Conservation (phyloP, 37 sponge, comb jelly and placozoan genomes). For the Theonella swinhoei region DNA sequence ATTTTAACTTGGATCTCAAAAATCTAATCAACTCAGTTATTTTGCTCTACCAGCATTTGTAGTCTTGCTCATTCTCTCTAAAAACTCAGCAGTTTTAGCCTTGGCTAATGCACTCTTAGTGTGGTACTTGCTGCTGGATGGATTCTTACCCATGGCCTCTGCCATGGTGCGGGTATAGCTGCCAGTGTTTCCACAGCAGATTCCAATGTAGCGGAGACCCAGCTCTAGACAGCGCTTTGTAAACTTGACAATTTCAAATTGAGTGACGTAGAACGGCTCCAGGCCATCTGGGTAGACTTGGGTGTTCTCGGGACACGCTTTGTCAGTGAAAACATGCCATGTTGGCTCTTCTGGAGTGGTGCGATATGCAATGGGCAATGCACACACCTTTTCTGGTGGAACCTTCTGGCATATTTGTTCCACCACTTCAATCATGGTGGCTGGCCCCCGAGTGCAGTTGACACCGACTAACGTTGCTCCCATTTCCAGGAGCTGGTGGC, state of each 20-base stretch:
- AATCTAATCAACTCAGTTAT: too few relatives aligned
- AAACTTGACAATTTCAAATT: constrained; percentile 39
- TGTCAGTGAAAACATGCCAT: constrained; percentile 32
- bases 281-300: constrained; percentile 53
- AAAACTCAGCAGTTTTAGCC: neutral
- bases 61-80: too few relatives aligned
- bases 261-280: constrained; percentile 43
- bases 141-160: constrained; percentile 41
- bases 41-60: too few relatives aligned
- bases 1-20: too few relatives aligned
- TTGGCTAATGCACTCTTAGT: neutral
- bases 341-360: constrained; percentile 55
- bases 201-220: constrained; percentile 66
- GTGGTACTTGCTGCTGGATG: constrained; percentile 39
- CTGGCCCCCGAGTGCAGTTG: constrained; percentile 57
- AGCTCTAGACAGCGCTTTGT: constrained; percentile 46
- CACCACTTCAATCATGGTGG: constrained; percentile 48
- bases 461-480: constrained; percentile 57
- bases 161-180: constrained; percentile 62
- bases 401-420: constrained; percentile 46
- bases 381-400: constrained; percentile 54
- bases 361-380: constrained; percentile 65
- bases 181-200: constrained; percentile 72
- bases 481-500: constrained; percentile 27
- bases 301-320: constrained; percentile 24